Percentiles rank a stretch among this genome's conserved stretches.
phyloP scores from a whole-genome alignment of 92 coral and sea anemone genomes.

The Meandrina meandrites region DNA sequence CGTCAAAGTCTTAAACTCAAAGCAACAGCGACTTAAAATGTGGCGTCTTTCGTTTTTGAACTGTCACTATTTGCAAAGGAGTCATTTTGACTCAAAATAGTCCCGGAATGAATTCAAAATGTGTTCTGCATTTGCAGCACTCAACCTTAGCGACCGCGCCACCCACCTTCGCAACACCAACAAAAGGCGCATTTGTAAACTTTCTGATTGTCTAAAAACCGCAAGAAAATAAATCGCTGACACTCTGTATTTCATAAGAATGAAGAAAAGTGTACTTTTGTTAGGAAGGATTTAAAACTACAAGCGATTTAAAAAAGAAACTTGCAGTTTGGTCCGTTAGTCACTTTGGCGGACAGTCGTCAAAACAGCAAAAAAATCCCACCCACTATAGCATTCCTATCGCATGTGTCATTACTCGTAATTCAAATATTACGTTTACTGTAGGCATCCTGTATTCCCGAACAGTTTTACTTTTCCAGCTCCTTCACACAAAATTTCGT shows the following conservation, averaged over 20 bases:
- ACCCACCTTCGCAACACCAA: slow-evolving; percentile 4
- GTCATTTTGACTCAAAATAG: background rate
- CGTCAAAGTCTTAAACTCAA: background rate
- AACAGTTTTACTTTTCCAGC: background rate
- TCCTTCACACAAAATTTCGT: background rate
- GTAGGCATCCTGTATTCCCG: background rate
- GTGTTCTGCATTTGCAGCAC: background rate
- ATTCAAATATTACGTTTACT: background rate
- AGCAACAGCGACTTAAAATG: background rate
- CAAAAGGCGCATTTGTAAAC: background rate
- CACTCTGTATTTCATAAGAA: background rate
- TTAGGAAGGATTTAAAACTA: background rate
- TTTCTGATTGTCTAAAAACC: background rate
- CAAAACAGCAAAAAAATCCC: background rate
- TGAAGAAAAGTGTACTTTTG: background rate
- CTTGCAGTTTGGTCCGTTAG: background rate
- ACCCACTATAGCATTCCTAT: slow-evolving; percentile 16
- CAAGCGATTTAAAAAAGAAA: background rate
- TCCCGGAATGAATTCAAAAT: slow-evolving; percentile 6
- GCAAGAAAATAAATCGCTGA: background rate
- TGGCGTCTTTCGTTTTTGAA: background rate
- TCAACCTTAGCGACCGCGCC: slow-evolving; percentile 34
- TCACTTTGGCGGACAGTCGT: background rate
- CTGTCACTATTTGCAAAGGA: slow-evolving; percentile 5
- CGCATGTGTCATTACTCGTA: background rate